Percentiles rank a stretch among this genome's conserved stretches.
Conservation (phyloP, 2,113 vertebrate genomes). For the Tyto alba region DNA sequence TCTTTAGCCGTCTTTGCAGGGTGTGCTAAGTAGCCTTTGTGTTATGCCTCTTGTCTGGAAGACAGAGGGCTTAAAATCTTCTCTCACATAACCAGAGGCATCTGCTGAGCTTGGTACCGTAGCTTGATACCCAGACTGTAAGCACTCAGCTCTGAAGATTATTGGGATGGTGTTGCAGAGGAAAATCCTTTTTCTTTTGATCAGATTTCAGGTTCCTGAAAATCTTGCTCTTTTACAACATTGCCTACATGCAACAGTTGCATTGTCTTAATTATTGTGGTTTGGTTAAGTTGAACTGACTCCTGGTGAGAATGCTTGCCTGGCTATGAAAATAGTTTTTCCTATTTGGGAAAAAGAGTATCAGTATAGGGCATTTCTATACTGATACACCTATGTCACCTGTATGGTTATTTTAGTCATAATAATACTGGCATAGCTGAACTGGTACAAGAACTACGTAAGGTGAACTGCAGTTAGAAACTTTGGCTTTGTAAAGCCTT, state of each 20-base stretch:
- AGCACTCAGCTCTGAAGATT: not conserved
- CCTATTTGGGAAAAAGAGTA: not conserved
- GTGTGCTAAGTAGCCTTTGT: slow-evolving; percentile 10
- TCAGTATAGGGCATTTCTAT: not conserved
- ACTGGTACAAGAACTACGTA: not conserved
- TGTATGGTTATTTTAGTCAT: fast-evolving
- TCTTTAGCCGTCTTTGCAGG: not conserved
- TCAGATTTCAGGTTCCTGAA: not conserved
- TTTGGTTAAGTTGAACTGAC: not conserved
- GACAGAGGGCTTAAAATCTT: not conserved
- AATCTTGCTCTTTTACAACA: not conserved
- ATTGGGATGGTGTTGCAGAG: not conserved
- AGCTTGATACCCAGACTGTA: not conserved
- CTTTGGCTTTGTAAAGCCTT: not conserved
- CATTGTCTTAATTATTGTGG: not conserved
- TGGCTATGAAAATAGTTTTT: not conserved
- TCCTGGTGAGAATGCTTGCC: not conserved
- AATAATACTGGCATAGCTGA: not conserved
- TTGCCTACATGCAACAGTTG: too few species aligned
- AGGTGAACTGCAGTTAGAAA: not conserved
- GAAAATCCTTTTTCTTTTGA: not conserved
- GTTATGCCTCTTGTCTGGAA: not conserved
- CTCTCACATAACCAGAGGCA: slow-evolving; percentile 9
- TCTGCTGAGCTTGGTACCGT: slow-evolving; percentile 17
- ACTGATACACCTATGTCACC: not conserved